Conservation (phyloP, 2,888 invertebrate genomes). For the Hanleya hanleyi region DNA sequence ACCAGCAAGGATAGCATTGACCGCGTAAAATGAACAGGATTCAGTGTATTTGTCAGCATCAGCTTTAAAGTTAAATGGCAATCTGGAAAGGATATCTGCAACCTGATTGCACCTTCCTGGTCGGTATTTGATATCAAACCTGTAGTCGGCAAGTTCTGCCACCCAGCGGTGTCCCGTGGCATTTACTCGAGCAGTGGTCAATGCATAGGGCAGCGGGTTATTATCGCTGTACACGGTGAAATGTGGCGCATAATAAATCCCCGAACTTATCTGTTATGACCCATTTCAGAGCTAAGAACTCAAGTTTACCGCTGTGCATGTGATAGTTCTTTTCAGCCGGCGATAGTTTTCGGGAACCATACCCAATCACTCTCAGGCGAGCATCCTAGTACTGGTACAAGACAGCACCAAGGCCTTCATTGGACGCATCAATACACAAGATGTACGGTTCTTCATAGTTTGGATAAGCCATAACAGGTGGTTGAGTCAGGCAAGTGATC, state of each 20-base stretch:
- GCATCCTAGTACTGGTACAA: slow-evolving; percentile 31
- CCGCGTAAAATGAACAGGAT: not conserved
- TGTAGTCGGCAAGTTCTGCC: slow-evolving; percentile 17
- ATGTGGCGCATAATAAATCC: slow-evolving; percentile 8
- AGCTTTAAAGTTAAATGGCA: too few species aligned
- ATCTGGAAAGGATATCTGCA: slow-evolving; percentile 22
- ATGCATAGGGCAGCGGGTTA: slow-evolving; percentile 21
- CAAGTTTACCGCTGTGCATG: slow-evolving; percentile 9
- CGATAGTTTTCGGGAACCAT: slow-evolving; percentile 16
- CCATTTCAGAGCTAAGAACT: slow-evolving; percentile 30
- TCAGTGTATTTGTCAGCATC: not conserved
- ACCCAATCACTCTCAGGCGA: slow-evolving; percentile 18
- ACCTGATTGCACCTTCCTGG: slow-evolving; percentile 13
- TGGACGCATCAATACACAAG: slow-evolving; percentile 24
- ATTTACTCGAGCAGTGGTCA: slow-evolving; percentile 24
- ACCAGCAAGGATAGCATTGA: not conserved
- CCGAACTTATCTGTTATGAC: slow-evolving; percentile 23
- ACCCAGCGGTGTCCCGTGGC: slow-evolving; percentile 26
- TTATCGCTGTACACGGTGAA: slow-evolving; percentile 7
- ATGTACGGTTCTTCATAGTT: slow-evolving; percentile 25
- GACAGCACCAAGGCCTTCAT: slow-evolving; percentile 29
- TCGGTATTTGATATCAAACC: slow-evolving; percentile 11
- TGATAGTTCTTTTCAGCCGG: slow-evolving; percentile 24
- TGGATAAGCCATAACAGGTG: slow-evolving; percentile 29
- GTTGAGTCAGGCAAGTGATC: not conserved